Conservation (phyloP, 2,888 invertebrate genomes). For the Cataglyphis cursor region DNA sequence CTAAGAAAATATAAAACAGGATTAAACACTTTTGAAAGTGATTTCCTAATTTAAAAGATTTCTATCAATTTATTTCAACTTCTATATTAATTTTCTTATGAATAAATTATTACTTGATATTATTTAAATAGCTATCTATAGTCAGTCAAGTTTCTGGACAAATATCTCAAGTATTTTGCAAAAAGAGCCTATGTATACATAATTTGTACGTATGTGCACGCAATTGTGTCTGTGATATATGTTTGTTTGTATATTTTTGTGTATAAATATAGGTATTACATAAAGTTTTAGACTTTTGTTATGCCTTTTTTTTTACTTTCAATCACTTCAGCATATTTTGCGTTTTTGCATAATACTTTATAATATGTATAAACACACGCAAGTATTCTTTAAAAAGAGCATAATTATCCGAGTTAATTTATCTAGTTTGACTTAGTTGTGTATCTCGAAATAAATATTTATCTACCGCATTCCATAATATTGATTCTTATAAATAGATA, state of each 20-base stretch:
- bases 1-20: neutral
- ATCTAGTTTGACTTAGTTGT: slow-evolving; percentile 51
- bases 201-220: slow-evolving; percentile 10
- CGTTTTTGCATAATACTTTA: slow-evolving; percentile 61
- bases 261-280: slow-evolving; percentile 41
- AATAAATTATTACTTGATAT: slow-evolving; percentile 4
- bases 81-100: neutral
- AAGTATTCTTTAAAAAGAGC: slow-evolving; percentile 56
- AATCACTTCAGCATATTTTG: slow-evolving; percentile 42
- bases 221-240: slow-evolving; percentile 53
- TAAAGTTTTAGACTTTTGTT: slow-evolving; percentile 40
- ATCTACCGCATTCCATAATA: neutral
- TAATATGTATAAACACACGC: slow-evolving; percentile 29
- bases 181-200: slow-evolving; percentile 1
- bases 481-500: slow-evolving; percentile 16
- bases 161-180: slow-evolving; percentile 27
- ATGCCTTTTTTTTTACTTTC: slow-evolving; percentile 46
- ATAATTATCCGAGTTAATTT: slow-evolving; percentile 63
- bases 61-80: neutral
- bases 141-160: neutral
- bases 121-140: slow-evolving; percentile 8
- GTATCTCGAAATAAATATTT: slow-evolving; percentile 9
- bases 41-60: neutral
- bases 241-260: neutral
- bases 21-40: neutral